Evolutionary conservation across 1,140 invertebrate genomes (phyloP).

Genomic region (Sitophilus oryzae): DNA sequence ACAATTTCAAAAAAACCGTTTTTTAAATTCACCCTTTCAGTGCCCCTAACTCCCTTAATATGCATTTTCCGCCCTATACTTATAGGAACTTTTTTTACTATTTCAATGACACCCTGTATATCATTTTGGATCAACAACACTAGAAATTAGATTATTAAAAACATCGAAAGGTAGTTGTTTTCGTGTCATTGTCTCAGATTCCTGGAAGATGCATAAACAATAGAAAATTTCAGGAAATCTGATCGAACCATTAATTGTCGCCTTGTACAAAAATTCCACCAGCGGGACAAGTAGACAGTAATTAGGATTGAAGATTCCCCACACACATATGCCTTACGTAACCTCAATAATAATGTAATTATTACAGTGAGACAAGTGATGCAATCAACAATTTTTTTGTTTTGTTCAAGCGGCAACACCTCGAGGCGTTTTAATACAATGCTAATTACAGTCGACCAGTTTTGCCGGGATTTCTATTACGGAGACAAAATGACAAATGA

Average conservation of each 20-base stretch:
- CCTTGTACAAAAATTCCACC: conserved; percentile 11
- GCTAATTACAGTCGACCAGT: conserved; percentile 23
- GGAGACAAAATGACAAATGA: conserved; percentile 27
- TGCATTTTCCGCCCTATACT: too few species aligned
- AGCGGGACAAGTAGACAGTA: conserved; percentile 22
- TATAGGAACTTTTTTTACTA: too few species aligned
- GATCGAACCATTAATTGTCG: conserved; percentile 19
- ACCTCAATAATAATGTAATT: conserved; percentile 27
- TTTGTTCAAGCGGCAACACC: conserved; percentile 3
- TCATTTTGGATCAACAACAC: too few species aligned
- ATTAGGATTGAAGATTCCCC: conserved; percentile 23
- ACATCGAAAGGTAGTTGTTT: too few species aligned
- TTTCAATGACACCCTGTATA: too few species aligned
- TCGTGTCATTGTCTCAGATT: too few species aligned
- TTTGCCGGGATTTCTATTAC: conserved; percentile 23
- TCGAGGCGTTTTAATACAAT: conserved; percentile 17
- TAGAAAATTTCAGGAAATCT: conserved; percentile 1
- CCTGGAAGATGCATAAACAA: background rate
- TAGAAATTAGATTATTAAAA: too few species aligned
- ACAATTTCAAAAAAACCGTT: too few species aligned
- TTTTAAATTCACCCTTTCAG: too few species aligned
- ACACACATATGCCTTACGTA: conserved; percentile 25
- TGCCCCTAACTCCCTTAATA: too few species aligned
- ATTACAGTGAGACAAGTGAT: conserved; percentile 28
- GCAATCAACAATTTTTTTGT: conserved; percentile 23